phyloP scores from a whole-genome alignment of 1,140 invertebrate genomes.

The Drosophila kurseongensis region DNA sequence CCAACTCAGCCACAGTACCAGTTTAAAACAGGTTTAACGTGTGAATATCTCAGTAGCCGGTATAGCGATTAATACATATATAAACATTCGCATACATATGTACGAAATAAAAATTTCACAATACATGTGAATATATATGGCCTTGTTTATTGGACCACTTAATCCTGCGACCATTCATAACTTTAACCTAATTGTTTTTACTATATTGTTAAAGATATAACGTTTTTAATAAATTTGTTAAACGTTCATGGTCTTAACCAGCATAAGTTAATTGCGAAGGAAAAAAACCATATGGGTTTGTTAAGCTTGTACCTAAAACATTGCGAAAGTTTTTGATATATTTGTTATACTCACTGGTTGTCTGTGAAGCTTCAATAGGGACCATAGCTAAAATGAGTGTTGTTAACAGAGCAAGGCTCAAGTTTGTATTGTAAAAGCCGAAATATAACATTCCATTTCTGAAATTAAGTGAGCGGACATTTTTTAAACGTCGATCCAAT shows the following conservation, averaged over 20 bases:
- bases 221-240: no score
- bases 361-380: conserved; percentile 6
- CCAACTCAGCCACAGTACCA: conserved; percentile 3
- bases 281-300: no score
- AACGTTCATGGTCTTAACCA: no score
- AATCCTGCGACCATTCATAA: no score
- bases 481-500: not conserved
- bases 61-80: not conserved
- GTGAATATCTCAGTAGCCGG: not conserved
- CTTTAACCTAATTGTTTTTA: no score
- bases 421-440: not conserved
- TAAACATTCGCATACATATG: not conserved
- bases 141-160: no score
- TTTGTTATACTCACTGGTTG: conserved; percentile 19
- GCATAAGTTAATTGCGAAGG: no score
- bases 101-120: not conserved
- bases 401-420: conserved; percentile 1
- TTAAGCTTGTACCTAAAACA: not conserved
- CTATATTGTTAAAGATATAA: no score
- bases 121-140: no score
- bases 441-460: not conserved
- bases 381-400: conserved; percentile 10
- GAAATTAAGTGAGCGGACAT: not conserved
- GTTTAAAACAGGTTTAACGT: conserved; percentile 14
- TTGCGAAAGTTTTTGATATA: not conserved